phyloP scores from a whole-genome alignment of 1,140 invertebrate species.

The Drosophila persimilis region DNA sequence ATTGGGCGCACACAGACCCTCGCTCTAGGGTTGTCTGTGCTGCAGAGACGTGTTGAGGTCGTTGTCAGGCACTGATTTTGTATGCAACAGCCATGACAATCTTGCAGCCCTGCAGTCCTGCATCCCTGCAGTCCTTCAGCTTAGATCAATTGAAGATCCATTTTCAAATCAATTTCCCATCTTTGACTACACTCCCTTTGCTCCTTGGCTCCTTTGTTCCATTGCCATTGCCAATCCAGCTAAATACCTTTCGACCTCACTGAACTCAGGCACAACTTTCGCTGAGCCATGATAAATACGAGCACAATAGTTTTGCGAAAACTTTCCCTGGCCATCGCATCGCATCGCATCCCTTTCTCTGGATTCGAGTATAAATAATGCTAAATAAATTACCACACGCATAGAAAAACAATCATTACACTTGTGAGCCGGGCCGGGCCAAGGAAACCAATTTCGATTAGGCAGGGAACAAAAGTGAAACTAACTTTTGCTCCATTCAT shows the following conservation, averaged over 20 bases:
- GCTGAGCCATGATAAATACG: conserved; percentile 1
- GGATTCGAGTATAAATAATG: conserved; percentile 56
- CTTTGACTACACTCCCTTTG: not conserved
- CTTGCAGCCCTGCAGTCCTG: conserved; percentile 6
- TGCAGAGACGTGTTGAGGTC: conserved; percentile 48
- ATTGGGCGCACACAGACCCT: conserved; percentile 48
- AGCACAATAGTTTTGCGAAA: conserved; percentile 1
- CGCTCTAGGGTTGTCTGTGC: conserved; percentile 8
- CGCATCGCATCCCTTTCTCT: not conserved
- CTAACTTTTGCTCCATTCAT: conserved; percentile 74
- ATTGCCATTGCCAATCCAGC: not conserved
- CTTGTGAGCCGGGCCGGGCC: conserved; percentile 21
- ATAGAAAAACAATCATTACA: conserved; percentile 78
- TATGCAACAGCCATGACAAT: conserved; percentile 55
- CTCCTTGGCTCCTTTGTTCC: no score
- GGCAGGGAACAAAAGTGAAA: conserved; percentile 57
- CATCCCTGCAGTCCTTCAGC: conserved; percentile 12
- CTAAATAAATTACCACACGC: conserved; percentile 68
- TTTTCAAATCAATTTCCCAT: conserved; percentile 5
- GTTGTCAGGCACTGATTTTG: conserved; percentile 63
- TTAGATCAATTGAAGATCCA: not conserved
- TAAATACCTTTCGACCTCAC: conserved; percentile 6
- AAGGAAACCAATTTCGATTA: conserved; percentile 67
- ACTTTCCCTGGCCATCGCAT: not conserved
- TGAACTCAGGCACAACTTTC: conserved; percentile 3